phyloP scores from a whole-genome alignment of 2,797 vertebrate species.

The Decapterus maruadsi region DNA sequence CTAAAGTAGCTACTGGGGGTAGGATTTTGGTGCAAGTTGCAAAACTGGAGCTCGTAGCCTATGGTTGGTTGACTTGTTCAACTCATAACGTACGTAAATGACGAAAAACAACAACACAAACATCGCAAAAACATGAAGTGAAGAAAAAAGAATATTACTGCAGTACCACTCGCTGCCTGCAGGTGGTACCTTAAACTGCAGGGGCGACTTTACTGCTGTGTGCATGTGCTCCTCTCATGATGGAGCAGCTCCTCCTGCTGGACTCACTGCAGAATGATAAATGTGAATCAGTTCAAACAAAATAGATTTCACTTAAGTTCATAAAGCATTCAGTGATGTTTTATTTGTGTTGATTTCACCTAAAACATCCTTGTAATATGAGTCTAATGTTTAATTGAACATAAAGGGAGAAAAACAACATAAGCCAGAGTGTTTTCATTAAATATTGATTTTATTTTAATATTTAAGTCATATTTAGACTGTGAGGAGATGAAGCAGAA shows the following conservation, averaged over 20 bases:
- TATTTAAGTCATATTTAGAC: slow-evolving; percentile 14
- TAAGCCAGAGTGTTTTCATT: slow-evolving; percentile 2
- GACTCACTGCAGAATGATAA: not conserved
- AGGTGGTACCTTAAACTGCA: not conserved
- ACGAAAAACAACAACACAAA: not conserved
- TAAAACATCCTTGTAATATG: not conserved
- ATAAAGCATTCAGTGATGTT: too few relatives aligned
- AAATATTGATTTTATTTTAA: slow-evolving; percentile 55
- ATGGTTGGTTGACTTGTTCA: too few relatives aligned
- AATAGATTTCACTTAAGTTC: too few relatives aligned
- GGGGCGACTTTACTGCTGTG: not conserved
- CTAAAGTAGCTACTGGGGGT: too few relatives aligned
- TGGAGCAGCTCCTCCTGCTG: not conserved
- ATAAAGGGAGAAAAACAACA: not conserved
- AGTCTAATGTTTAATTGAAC: not conserved
- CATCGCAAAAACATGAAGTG: not conserved
- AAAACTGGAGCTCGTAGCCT: too few relatives aligned
- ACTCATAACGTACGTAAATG: too few relatives aligned
- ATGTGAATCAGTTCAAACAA: not conserved
- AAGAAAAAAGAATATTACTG: not conserved
- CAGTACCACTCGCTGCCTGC: not conserved
- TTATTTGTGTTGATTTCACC: not conserved
- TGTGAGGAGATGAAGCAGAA: slow-evolving; percentile 33
- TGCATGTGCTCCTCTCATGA: not conserved
- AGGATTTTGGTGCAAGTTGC: too few relatives aligned